Evolutionary conservation across 2,888 invertebrate genomes (phyloP).

Genomic region (Tolmerus cingulatus): DNA sequence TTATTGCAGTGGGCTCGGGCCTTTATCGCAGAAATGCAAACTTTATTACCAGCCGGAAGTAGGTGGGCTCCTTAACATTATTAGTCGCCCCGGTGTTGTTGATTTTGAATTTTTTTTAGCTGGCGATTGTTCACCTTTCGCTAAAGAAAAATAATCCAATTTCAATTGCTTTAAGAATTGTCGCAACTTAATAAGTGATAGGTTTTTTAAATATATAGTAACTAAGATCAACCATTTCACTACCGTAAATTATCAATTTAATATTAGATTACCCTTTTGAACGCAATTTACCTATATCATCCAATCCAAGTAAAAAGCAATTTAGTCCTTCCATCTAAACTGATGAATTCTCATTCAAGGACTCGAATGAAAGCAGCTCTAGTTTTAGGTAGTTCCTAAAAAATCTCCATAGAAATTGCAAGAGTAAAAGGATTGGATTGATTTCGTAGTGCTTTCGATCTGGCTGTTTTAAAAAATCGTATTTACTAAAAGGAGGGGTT

Average conservation of each 20-base stretch:
- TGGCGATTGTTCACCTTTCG: neutral
- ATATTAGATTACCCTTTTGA: neutral
- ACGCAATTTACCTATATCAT: neutral
- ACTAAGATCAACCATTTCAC: neutral
- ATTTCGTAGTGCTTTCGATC: neutral
- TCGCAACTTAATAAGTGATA: neutral
- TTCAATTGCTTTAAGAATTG: neutral
- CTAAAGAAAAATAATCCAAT: neutral
- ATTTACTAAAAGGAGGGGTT: neutral
- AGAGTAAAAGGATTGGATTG: neutral
- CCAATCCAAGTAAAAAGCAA: neutral
- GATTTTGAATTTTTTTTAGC: neutral
- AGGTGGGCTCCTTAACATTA: neutral
- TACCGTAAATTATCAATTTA: neutral
- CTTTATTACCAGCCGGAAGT: neutral
- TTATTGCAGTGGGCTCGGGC: conserved; percentile 1
- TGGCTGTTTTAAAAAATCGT: neutral
- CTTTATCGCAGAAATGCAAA: conserved; percentile 4
- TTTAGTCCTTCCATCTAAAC: neutral
- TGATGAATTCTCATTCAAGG: neutral
- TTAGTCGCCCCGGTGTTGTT: neutral
- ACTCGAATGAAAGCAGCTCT: neutral
- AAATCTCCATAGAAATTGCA: neutral
- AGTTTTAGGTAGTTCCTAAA: neutral
- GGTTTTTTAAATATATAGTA: neutral